Evolutionary conservation across 2,888 invertebrate genomes (phyloP).

Genomic region (Metellina segmentata): DNA sequence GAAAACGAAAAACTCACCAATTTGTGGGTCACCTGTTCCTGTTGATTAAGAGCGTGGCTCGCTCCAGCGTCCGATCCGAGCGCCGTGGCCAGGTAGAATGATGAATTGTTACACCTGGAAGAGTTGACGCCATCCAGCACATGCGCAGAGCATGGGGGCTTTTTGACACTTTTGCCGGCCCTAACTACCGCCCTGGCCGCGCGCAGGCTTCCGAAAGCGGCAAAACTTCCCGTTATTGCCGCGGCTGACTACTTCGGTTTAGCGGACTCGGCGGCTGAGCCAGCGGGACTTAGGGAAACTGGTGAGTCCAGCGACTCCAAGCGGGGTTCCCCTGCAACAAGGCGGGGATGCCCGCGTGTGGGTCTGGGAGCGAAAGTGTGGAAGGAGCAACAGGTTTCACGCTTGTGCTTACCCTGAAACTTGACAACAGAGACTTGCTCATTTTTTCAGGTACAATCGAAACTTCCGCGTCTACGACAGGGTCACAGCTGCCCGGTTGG

Average conservation of each 20-base stretch:
- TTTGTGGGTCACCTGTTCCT: constrained; percentile 59
- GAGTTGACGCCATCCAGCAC: constrained; percentile 52
- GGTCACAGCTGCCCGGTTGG: too few relatives aligned
- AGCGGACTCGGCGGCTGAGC: constrained; percentile 11
- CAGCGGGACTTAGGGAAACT: constrained; percentile 5
- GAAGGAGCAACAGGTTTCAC: background rate
- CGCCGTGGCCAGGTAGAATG: constrained; percentile 66
- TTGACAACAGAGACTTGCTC: too few relatives aligned
- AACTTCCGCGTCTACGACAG: too few relatives aligned
- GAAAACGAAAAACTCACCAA: constrained; percentile 47
- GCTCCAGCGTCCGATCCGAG: constrained; percentile 36
- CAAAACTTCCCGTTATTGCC: constrained; percentile 12
- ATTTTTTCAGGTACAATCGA: too few relatives aligned
- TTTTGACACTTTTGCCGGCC: background rate
- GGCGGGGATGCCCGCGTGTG: background rate
- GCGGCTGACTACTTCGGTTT: background rate
- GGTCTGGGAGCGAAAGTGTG: too few relatives aligned
- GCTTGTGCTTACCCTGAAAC: too few relatives aligned
- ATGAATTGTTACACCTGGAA: constrained; percentile 65
- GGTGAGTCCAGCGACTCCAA: constrained; percentile 22
- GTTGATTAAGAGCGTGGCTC: constrained; percentile 15
- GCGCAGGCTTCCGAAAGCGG: background rate
- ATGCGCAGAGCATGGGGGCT: constrained; percentile 20
- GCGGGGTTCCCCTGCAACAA: constrained; percentile 25
- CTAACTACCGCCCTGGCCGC: background rate